phyloP scores from a whole-genome alignment of 2,113 vertebrate genomes.

The Narcine bancroftii region DNA sequence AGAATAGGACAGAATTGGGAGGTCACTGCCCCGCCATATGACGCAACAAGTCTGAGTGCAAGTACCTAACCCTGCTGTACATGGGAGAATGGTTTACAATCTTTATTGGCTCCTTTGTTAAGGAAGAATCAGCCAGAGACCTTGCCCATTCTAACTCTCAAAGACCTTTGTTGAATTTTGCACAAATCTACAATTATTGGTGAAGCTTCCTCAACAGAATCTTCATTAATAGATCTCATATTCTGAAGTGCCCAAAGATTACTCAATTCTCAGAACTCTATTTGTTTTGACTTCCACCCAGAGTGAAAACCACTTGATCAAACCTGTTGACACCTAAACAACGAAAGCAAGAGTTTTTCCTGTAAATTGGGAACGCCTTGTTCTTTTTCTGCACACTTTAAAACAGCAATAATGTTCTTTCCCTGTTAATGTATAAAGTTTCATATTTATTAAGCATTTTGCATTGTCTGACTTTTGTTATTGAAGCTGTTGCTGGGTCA shows the following conservation, averaged over 20 bases:
- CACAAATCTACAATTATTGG: neutral
- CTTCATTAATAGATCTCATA: neutral
- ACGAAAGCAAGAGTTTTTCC: neutral
- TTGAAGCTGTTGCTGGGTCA: neutral
- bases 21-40: no score
- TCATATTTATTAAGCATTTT: slow-evolving; percentile 55
- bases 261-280: neutral
- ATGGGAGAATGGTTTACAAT: neutral
- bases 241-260: neutral
- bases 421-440: slow-evolving; percentile 42
- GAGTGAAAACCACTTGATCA: neutral
- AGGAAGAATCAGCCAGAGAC: neutral
- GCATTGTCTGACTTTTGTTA: slow-evolving; percentile 41
- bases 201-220: neutral
- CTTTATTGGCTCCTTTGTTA: neutral
- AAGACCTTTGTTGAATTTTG: neutral
- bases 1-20: neutral
- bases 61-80: neutral
- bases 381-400: neutral
- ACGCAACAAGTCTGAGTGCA: no score
- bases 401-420: slow-evolving; percentile 20
- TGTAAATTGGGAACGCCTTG: neutral
- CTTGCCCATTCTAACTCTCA: neutral
- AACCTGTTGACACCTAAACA: neutral
- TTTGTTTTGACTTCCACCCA: neutral